Base-by-base conservation (phyloP, 2,797 vertebrate species). In the Acanthopagrus latus region DNA sequence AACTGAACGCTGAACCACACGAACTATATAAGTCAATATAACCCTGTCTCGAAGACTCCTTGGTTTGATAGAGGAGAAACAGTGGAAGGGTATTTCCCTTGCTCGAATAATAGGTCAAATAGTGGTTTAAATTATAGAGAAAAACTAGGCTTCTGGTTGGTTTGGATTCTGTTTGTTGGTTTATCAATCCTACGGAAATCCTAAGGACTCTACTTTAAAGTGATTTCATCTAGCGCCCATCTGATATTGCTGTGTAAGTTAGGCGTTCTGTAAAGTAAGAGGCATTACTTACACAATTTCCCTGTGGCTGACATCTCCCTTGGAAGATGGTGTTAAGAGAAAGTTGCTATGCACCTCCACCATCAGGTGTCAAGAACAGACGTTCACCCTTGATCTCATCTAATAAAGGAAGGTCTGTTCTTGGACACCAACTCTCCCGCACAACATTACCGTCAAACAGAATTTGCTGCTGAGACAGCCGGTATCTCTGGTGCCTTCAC, bases 331-430 rank as follows among this genome's bases (percentile, higher is more conserved):
- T 67, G 47, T 20, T 48, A 21, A 23, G 18, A 51, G 27, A 55
- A 23, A 27, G 48, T 29, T 54, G 47, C 27, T 33, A 74, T 5
- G 38, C 18, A 27, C 14, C 25, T 71, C 23, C 41, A 47, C n/a
- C 12, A 52, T 71, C 27, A 38, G 16, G 20, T 69, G 38, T 86
- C 64, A 71, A 67, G 7, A 76, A 27, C 64, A 84, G 70, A 65
- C 46, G 33, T n/a, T 64, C 44, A 62, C 48, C 17, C 41, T 56
- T 52, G 66, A 71, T 33, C 29, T 33, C 1, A 33, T 33, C 29
- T 33, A 33, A 33, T 33, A 5, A 33, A 33, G 29, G 29, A 33
- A 33, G 29, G 29, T 33, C 29, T 33, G 29, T 33, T 33, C 5
- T 33, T 33, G 63, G 50, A 76, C 56, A 48, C 41, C 52, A 43